These are phyloP conservation scores for Pinna nobilis DNA, from an alignment of 1,140 invertebrate genomes.

Conservation along the genomic window DNA sequence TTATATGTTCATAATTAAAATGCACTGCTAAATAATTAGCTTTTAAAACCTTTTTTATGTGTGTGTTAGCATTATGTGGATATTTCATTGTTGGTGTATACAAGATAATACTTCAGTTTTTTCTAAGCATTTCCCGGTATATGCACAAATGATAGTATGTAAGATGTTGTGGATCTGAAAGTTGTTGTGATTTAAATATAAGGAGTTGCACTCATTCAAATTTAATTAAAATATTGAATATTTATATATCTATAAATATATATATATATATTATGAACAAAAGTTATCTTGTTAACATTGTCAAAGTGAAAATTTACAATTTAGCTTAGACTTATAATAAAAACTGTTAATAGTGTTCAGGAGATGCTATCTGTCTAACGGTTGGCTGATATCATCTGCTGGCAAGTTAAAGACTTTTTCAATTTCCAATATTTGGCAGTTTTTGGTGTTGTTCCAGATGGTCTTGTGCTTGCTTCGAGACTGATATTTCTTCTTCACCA, in stretches of 20 bases:
- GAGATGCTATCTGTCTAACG: neutral
- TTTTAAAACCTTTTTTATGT: neutral
- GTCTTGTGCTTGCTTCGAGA: conserved; percentile 39
- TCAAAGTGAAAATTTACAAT: conserved; percentile 6
- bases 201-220: conserved; percentile 8
- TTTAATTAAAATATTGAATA: conserved; percentile 1
- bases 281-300: conserved; percentile 1
- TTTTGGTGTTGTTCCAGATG: conserved; percentile 46
- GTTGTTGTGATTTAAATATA: conserved; percentile 16
- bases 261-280: neutral
- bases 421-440: conserved; percentile 37
- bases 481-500: conserved; percentile 45
- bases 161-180: conserved; percentile 14
- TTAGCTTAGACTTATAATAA: conserved; percentile 1
- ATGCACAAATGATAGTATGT: conserved; percentile 12
- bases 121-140: conserved; percentile 21
- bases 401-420: conserved; percentile 25
- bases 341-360: conserved; percentile 4
- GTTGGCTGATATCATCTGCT: conserved; percentile 15
- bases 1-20: neutral
- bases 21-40: neutral
- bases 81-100: conserved; percentile 7
- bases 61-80: neutral
- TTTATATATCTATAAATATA: conserved; percentile 2
- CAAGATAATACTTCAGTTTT: conserved; percentile 18